A percentile compares a stretch with the other conserved stretches of the same genome.
Conservation (phyloP, 2,113 vertebrate species). For the Todiramphus chloris region DNA sequence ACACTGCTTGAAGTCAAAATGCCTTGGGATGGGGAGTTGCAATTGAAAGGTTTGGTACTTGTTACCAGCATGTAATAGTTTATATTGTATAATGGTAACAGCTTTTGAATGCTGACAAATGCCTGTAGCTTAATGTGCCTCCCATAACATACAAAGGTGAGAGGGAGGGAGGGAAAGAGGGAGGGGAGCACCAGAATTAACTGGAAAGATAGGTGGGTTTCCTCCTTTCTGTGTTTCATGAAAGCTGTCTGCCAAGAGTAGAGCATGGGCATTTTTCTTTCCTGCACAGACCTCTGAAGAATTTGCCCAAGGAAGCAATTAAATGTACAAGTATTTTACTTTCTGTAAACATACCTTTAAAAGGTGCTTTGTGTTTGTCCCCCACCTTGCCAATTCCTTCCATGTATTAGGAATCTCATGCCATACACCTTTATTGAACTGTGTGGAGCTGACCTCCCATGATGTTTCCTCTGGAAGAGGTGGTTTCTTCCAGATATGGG, state of each 20-base stretch:
- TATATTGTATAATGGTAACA: background rate
- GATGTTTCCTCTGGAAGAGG: background rate
- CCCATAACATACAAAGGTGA: background rate
- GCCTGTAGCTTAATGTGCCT: background rate
- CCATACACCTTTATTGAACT: background rate
- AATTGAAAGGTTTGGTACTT: background rate
- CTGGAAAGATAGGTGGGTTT: background rate
- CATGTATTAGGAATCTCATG: background rate
- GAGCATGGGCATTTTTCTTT: background rate
- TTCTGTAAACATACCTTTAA: background rate
- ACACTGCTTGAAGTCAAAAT: background rate
- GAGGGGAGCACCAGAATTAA: background rate
- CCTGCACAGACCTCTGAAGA: background rate
- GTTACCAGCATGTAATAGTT: background rate
- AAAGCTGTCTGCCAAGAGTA: background rate
- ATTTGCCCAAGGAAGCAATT: background rate
- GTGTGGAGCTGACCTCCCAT: background rate
- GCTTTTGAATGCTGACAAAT: background rate
- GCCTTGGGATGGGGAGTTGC: background rate
- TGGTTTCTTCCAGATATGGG: background rate
- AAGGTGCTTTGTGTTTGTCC: fast-evolving
- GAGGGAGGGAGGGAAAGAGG: background rate
- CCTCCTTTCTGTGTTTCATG: background rate
- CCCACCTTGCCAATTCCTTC: background rate
- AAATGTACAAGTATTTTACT: background rate